phyloP scores from a whole-genome alignment of 2,888 invertebrate species.

The Eudemis profundana region DNA sequence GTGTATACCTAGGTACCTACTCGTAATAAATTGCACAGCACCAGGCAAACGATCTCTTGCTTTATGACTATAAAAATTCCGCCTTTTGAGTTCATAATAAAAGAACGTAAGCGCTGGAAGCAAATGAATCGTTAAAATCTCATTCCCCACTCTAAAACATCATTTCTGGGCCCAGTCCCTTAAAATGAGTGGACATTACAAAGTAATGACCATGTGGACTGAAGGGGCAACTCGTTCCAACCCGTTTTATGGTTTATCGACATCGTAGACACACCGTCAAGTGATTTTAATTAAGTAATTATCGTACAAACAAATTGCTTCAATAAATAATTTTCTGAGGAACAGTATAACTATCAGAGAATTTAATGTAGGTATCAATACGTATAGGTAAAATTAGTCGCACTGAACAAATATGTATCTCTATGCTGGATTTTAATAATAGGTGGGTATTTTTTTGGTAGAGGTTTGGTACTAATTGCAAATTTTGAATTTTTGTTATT shows the following conservation, averaged over 20 bases:
- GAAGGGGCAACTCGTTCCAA: slow-evolving; percentile 48
- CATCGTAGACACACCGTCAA: slow-evolving; percentile 42
- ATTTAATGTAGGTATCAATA: too few relatives aligned
- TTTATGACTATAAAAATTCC: slow-evolving; percentile 49
- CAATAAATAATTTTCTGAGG: slow-evolving; percentile 8
- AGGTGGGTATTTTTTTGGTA: too few relatives aligned
- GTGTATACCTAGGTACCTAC: neutral
- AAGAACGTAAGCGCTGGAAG: slow-evolving; percentile 46
- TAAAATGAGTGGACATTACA: slow-evolving; percentile 57
- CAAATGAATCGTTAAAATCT: slow-evolving; percentile 66
- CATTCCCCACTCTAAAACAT: slow-evolving; percentile 58
- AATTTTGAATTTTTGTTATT: too few relatives aligned
- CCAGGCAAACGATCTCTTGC: slow-evolving; percentile 45
- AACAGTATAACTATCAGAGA: neutral
- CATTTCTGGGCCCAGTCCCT: slow-evolving; percentile 58
- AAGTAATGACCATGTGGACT: slow-evolving; percentile 55
- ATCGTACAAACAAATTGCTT: slow-evolving; percentile 18
- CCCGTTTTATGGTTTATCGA: slow-evolving; percentile 46
- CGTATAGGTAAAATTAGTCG: too few relatives aligned
- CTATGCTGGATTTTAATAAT: too few relatives aligned
- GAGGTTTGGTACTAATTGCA: too few relatives aligned
- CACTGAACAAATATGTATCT: too few relatives aligned
- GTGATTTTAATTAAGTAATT: slow-evolving; percentile 48
- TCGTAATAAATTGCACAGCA: slow-evolving; percentile 23
- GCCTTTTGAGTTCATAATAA: slow-evolving; percentile 42